Evolutionary conservation across 35 echinoderm and acorn worm genomes (phyloP), one percentile per base, ranked within the genome.

Genomic region (Patiria miniata): DNA sequence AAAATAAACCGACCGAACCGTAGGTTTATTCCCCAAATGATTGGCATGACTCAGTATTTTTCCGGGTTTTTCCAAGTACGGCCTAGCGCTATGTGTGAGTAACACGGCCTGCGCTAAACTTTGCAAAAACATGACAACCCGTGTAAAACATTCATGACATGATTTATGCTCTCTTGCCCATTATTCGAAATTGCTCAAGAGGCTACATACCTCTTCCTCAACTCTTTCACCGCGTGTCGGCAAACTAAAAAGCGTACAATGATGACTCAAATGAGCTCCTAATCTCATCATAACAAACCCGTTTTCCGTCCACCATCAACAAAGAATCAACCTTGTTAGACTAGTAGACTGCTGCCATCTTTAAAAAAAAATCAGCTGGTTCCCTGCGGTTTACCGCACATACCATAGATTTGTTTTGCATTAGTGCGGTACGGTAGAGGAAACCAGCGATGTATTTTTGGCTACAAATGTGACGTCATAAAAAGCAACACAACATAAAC

Each of bases 301-400:
- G 29, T 73, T 23, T 36, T 73, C 10, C 29, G 14, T 34, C 21
- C 65, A 73, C 21, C 65, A 73, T 73, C 65, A 73, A 73, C 65
- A 73, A 73, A 73, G 65, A 73, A 34, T 73, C 21, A 30, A 14
- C 42, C 12, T 47, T 47, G 4, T 12, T n/a, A 60, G 28, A 60
- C 23, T 14, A 73, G 10, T 30, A 30, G 26, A 73, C 65, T 30
- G n/a, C n/a, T n/a, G 65, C 65, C 65, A 73, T 73, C 34, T 69
- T 73, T 73, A 12, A 32, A 6, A n/a, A n/a, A 18, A 73, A 12
- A 15, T 73, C 65, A 73, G 65, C 65, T 73, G 65, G 65, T 34
- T 73, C 65, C 65, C 65, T 47, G 65, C 65, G 65, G 65, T 73
- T 73, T 32, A 73, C 65, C 65, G 34, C 65, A 73, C 12, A 30